Conservation (phyloP, 2,113 vertebrate species). For the Heterocephalus glaber region DNA sequence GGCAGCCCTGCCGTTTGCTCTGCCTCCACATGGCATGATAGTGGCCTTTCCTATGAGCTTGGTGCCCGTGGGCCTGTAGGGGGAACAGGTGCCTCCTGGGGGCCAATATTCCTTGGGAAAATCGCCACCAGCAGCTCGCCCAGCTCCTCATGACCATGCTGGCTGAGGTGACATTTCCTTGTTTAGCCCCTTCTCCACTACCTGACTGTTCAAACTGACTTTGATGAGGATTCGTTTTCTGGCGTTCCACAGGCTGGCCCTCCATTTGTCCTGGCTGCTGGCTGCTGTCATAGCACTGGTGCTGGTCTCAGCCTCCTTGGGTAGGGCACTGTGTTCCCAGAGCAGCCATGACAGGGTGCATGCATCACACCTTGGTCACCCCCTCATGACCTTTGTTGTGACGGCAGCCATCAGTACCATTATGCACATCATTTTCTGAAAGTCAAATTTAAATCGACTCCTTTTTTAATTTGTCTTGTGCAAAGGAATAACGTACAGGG, state of each 20-base stretch:
- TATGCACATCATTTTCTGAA: background rate
- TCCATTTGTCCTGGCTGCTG: accelerated
- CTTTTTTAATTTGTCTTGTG: background rate
- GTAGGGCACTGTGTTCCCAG: too few species aligned
- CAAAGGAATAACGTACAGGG: background rate
- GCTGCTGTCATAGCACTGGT: accelerated
- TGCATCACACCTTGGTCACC: background rate
- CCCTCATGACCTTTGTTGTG: accelerated
- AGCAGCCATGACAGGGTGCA: background rate
- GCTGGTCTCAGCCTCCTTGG: background rate
- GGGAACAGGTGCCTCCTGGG: accelerated
- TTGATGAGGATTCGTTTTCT: background rate
- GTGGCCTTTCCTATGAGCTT: background rate
- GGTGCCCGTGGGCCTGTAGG: accelerated
- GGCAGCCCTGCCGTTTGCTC: accelerated
- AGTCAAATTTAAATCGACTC: background rate
- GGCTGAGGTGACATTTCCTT: background rate
- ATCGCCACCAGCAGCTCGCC: background rate
- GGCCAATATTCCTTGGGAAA: background rate
- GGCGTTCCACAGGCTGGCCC: background rate
- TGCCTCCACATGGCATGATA: accelerated
- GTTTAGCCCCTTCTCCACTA: background rate
- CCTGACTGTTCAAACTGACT: background rate
- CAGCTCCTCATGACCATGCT: background rate
- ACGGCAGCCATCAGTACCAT: accelerated